Conservation (phyloP, 1,140 invertebrate genomes). For the Battus philenor region DNA sequence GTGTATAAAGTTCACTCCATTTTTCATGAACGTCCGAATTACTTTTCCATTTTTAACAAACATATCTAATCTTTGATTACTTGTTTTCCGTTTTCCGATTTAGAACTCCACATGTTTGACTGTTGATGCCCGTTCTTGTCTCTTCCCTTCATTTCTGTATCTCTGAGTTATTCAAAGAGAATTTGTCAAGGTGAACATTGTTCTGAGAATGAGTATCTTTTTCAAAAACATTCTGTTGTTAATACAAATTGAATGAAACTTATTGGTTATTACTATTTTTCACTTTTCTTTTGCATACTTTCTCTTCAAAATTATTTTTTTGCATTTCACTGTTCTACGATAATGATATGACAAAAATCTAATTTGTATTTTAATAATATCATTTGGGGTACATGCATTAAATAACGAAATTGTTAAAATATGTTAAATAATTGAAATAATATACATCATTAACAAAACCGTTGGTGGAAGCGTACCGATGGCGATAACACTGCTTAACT, state of each 20-base stretch:
- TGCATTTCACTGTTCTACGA: constrained; percentile 56
- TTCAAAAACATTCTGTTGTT: too few relatives aligned
- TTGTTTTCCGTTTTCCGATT: constrained; percentile 31
- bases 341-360: constrained; percentile 59
- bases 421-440: constrained; percentile 48
- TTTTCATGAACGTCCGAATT: constrained; percentile 42
- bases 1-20: constrained; percentile 28
- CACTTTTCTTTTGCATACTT: constrained; percentile 62
- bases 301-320: constrained; percentile 48
- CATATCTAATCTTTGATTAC: constrained; percentile 45
- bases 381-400: constrained; percentile 58
- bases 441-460: constrained; percentile 45
- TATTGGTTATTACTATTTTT: constrained; percentile 46
- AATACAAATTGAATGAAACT: constrained; percentile 41
- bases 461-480: constrained; percentile 51
- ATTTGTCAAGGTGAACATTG: constrained; percentile 2
- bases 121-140: constrained; percentile 30
- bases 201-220: constrained; percentile 9
- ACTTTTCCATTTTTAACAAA: constrained; percentile 4
- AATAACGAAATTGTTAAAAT: constrained; percentile 48
- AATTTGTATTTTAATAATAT: constrained; percentile 50
- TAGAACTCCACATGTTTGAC: constrained; percentile 24
- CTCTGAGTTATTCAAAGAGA: constrained; percentile 31
- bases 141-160: constrained; percentile 40
- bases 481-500: constrained; percentile 68